phyloP scores from a whole-genome alignment of 1,140 invertebrate species.

The Armadillidium nasatum region DNA sequence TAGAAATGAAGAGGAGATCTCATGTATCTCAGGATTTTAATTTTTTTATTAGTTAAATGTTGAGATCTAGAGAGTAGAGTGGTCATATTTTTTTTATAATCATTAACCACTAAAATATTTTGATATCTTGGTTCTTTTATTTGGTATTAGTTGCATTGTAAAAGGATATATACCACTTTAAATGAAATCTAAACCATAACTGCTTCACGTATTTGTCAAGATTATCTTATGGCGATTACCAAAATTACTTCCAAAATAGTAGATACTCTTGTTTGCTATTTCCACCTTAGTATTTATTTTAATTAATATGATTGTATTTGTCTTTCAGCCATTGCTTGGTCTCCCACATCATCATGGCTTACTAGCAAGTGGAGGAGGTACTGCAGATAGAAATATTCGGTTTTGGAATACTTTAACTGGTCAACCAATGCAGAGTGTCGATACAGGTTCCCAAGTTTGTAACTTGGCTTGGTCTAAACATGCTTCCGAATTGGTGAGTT shows the following conservation, averaged over 20 bases:
- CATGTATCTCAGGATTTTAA: no score
- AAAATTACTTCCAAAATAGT: not conserved
- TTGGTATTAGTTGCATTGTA: no score
- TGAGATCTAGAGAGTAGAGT: no score
- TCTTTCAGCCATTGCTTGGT: slow-evolving; percentile 89
- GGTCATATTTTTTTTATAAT: no score
- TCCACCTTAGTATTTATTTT: slow-evolving; percentile 19
- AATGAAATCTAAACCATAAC: slow-evolving; percentile 7
- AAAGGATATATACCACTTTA: not conserved
- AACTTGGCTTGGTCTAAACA: slow-evolving; percentile 99
- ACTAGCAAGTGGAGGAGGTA: slow-evolving; percentile 94
- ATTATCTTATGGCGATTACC: no score
- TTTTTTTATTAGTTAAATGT: no score
- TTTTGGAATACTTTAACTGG: slow-evolving; percentile 99
- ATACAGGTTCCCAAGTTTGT: slow-evolving; percentile 97
- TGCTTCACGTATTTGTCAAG: no score
- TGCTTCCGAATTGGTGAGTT: slow-evolving; percentile 84
- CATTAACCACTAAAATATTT: no score
- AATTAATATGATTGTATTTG: slow-evolving; percentile 6
- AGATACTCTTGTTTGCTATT: not conserved
- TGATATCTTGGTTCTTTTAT: no score
- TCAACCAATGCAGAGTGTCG: slow-evolving; percentile 96
- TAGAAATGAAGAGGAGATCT: no score
- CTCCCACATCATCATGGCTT: slow-evolving; percentile 97
- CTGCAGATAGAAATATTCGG: slow-evolving; percentile 93